Evolutionary conservation across 2,888 invertebrate species (phyloP), one percentile per base, ranked within the genome.

Genomic region (Oegoconia quadripuncta): DNA sequence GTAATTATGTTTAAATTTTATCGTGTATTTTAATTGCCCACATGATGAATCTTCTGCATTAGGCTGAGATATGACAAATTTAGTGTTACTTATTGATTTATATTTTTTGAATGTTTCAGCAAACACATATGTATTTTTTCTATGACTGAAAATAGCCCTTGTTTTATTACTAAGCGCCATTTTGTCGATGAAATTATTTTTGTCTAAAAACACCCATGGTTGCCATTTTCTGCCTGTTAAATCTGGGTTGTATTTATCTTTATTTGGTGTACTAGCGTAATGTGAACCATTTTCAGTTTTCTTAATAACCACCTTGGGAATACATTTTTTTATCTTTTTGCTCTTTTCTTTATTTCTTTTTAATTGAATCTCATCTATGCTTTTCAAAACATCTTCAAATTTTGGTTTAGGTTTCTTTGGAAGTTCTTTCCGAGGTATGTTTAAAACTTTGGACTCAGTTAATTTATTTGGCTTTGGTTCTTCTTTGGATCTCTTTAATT

Each of bases 361-460:
- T 50, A 75, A 73, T 56, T 84, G 81, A 39, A 83, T 69, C 69
- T 87, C 83, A 50, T 88, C 88, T 48, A 88, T 84, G 59, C 76
- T 87, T 70, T 81, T 87, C 37, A 88, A 72, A 37, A 88, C 88
- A 60, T 88, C 88, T 66, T 88, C 88, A 59, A 88, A 88, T 59
- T 81, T 87, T 32, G 84, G 88, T 60, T 87, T 88, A 39, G 59
- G 52, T 59, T 84, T 86, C 55, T 80, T 86, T 60, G 62, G 54
- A 48, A 59, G 54, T 44, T 64, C 66, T 41, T 53, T 55, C 45
- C 49, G 59, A 39, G 46, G 25, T 15, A 38, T 48, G 52, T 52
- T 55, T 9, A 13, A 50, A 50, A 70, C 71, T 50, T 51, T 61
- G 37, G 34, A 38, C 37, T 22, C 39, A 34, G 39, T n/a, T n/a